Evolutionary conservation across 2,888 invertebrate genomes (phyloP), one percentile per base, ranked within the genome.

Genomic region (Pyralis farinalis): DNA sequence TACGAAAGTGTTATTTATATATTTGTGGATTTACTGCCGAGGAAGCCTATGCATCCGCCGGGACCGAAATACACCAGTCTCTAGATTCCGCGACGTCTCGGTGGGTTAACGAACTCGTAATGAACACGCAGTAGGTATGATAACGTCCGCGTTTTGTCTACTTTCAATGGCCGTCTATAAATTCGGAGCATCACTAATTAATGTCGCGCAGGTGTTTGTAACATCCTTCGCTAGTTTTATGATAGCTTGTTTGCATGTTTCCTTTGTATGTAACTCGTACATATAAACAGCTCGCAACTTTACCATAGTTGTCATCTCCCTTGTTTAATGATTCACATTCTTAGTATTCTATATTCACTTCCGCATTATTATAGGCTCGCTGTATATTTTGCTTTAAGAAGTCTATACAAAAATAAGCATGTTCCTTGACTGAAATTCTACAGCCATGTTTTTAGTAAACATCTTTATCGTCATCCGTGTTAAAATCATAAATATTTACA

Each of bases 21-120:
- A 76, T 69, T 63, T 75, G 74, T 61, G 76, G 79, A 79, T 16
- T 77, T 76, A 76, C 67, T 66, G 70, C 63, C 72, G 71, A 75
- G 73, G 76, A 79, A 79, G 76, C 72, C 77, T 77, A 73, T 64
- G 73, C 74, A 76, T 81, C 81, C 82, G 83, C 53, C 55, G 55
- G 61, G 68, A 82, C 86, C 71, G 67, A 87, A 87, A 87, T 87
- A 87, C 77, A 57, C 75, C 60, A 58, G 69, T 66, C 61, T 71
- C 75, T 81, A 78, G 81, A 87, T 87, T 86, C 87, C 86, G 80
- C 84, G 85, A 81, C 86, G 86, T 84, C 87, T 78, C 76, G 76
- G 37, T 61, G 74, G 85, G 81, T 82, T 74, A 76, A 81, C 69
- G 85, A 80, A 76, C 85, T 71, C 62, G 51, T 63, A 55, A 61